phyloP scores from a whole-genome alignment of 2,797 vertebrate species.

The Lemur catta region DNA sequence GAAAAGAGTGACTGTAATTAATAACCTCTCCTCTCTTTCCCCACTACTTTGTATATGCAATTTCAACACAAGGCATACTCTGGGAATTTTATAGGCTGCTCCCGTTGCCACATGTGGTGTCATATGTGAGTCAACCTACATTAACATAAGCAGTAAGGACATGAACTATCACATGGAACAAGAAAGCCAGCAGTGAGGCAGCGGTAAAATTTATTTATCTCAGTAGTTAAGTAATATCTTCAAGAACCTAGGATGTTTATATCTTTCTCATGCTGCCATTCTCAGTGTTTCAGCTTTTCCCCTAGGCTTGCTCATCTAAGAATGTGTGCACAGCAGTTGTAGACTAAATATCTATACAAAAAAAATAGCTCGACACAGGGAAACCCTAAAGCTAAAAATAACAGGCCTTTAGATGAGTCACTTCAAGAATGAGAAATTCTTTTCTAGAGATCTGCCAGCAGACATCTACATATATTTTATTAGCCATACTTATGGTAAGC shows the following conservation, averaged over 20 bases:
- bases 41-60: background rate
- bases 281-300: background rate
- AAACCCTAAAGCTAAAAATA: background rate
- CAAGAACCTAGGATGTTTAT: background rate
- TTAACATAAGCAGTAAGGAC: background rate
- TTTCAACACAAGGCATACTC: background rate
- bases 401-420: background rate
- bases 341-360: background rate
- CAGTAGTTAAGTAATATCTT: background rate
- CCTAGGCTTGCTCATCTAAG: background rate
- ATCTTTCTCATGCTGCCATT: background rate
- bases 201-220: background rate
- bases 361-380: background rate
- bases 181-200: background rate
- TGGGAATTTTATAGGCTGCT: background rate
- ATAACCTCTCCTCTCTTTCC: background rate
- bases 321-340: background rate
- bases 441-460: background rate
- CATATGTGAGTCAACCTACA: background rate
- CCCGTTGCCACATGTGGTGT: background rate
- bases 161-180: background rate
- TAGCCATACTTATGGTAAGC: background rate
- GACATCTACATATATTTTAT: background rate
- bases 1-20: background rate
- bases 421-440: background rate